Base-by-base conservation (phyloP, 2,113 vertebrate genomes). In the Corydoras maculifer region DNA sequence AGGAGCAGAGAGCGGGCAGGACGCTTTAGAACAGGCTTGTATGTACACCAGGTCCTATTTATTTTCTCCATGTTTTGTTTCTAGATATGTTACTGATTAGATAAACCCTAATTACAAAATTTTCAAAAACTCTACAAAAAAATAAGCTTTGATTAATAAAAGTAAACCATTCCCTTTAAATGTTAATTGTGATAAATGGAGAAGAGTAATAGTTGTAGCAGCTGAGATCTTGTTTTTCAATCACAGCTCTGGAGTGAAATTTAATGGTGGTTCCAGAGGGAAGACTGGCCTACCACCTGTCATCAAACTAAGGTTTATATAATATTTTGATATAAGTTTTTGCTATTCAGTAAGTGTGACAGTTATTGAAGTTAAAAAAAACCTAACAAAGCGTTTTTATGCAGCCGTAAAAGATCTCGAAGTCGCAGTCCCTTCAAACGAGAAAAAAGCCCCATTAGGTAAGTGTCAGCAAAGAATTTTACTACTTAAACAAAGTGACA, bases 371-470 rank as follows among this genome's bases (percentile, higher is more conserved):
- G 18, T 25, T 1, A 25, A 25, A 25, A 67, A 60, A 15, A 54
- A 54, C 29, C 65, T 51, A 77, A 9, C 14, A 5, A 31, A 53
- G n/a, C 76, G 1, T 72, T 75, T 74, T 63, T 84, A 25, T 77
- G 13, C 82, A 93, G 94, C 77, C 90, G 92, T 58, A 88, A 88
- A 68, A 89, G 90, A 9, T 96, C 94, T 29, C 90, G 87, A 87
- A 98, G 94, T 82, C 93, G 90, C 88, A 98, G 93, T 82, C 96
- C 95, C 15, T 88, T 94, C 79, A 94, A 86, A 83, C 96, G 93
- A 90, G 95, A 98, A 82, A 96, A 94, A 85, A 94, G 93, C 77
- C 93, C 92, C 74, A 86, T 96, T 78, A 92, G 94, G 94, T 97
- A 88, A 43, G 18, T 25, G 4, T 43, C 35, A 14, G 49, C 50